These are phyloP conservation scores for Xylota segnis DNA, from an alignment of 2,888 invertebrate genomes.

Conservation along the genomic window DNA sequence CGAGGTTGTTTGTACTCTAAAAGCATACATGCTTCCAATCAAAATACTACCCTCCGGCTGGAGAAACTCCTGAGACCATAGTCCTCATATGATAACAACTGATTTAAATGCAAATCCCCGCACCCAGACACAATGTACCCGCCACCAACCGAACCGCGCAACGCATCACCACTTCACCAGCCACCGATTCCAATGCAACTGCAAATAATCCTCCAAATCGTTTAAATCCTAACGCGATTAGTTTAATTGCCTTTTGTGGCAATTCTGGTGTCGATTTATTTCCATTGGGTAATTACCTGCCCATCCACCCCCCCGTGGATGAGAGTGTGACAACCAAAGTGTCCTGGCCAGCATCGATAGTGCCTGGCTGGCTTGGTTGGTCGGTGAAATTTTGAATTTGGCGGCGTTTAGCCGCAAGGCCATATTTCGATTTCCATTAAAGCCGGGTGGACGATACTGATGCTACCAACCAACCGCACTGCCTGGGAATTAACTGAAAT, in stretches of 20 bases:
- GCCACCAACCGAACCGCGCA: neutral
- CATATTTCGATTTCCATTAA: slow-evolving; percentile 77
- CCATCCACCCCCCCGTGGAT: slow-evolving; percentile 58
- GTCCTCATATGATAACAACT: slow-evolving; percentile 46
- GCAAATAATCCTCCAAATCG: slow-evolving; percentile 77
- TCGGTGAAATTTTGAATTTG: slow-evolving; percentile 69
- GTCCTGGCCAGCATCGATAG: slow-evolving; percentile 71
- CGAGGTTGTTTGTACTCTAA: neutral
- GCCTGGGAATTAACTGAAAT: slow-evolving; percentile 83
- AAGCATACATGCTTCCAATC: slow-evolving; percentile 19
- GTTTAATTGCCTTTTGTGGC: slow-evolving; percentile 84
- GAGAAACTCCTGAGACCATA: slow-evolving; percentile 23
- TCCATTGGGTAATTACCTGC: slow-evolving; percentile 77
- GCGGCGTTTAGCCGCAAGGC: slow-evolving; percentile 75
- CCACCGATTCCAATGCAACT: slow-evolving; percentile 70
- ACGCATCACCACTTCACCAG: slow-evolving; percentile 58
- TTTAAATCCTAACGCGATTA: slow-evolving; percentile 84
- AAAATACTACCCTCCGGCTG: slow-evolving; percentile 14
- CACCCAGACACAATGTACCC: slow-evolving; percentile 13
- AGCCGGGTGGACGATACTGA: slow-evolving; percentile 53
- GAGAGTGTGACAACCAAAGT: slow-evolving; percentile 65
- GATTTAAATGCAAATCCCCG: slow-evolving; percentile 68
- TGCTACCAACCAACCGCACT: slow-evolving; percentile 65
- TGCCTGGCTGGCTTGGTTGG: slow-evolving; percentile 42
- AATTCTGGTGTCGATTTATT: slow-evolving; percentile 79